Evolutionary conservation across 2,113 vertebrate genomes (phyloP).

Genomic region (Holacanthus passer): DNA sequence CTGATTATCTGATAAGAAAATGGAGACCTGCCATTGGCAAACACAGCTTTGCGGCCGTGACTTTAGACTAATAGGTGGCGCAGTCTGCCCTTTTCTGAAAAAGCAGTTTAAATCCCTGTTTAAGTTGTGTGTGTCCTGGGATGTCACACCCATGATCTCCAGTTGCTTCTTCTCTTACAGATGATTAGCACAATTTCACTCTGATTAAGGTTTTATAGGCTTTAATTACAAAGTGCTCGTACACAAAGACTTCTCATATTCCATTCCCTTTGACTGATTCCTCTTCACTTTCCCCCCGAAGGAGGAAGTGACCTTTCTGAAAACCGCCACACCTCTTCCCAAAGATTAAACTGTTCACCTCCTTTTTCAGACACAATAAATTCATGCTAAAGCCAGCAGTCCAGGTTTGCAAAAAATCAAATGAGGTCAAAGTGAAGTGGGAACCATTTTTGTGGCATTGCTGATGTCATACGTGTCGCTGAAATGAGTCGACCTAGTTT

Average conservation of each 20-base stretch:
- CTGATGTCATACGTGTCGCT: background rate
- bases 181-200: constrained; percentile 2
- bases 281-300: constrained; percentile 16
- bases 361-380: constrained; percentile 25
- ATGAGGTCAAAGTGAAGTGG: background rate
- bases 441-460: background rate
- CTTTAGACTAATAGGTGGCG: constrained; percentile 7
- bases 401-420: background rate
- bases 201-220: constrained; percentile 33
- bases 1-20: constrained; percentile 57
- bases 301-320: constrained; percentile 45
- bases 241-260: constrained; percentile 27
- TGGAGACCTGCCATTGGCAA: constrained; percentile 1
- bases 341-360: constrained; percentile 21
- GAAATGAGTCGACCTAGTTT: background rate
- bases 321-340: constrained; percentile 22
- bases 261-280: constrained; percentile 24
- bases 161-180: constrained; percentile 1
- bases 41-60: constrained; percentile 14
- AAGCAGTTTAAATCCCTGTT: constrained; percentile 4
- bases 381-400: background rate
- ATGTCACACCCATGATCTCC: constrained; percentile 7
- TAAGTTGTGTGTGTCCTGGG: background rate
- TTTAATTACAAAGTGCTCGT: constrained; percentile 40
- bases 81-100: constrained; percentile 1